phyloP scores from a whole-genome alignment of 2,113 vertebrate genomes.

The Channa argus region DNA sequence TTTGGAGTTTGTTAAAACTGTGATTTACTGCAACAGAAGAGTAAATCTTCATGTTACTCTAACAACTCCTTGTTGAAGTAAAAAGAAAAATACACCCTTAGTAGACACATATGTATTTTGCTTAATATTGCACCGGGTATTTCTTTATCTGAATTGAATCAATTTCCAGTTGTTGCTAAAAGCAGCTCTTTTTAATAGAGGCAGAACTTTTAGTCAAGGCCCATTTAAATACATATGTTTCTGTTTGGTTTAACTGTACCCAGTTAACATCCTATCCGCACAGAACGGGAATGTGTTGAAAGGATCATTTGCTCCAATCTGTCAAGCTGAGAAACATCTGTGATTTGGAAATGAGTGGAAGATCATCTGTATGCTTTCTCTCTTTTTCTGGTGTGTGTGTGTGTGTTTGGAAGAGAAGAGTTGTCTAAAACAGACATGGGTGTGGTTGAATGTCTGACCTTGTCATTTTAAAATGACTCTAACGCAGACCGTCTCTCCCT shows the following conservation, averaged over 20 bases:
- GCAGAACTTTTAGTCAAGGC: slow-evolving; percentile 24
- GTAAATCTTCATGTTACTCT: no score
- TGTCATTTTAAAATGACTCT: slow-evolving; percentile 42
- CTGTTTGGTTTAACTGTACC: slow-evolving; percentile 35
- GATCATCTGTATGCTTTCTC: slow-evolving; percentile 7
- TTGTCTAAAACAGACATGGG: slow-evolving; percentile 41
- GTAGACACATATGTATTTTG: no score
- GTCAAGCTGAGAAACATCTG: slow-evolving; percentile 59
- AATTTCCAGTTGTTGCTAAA: neutral
- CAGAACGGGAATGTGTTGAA: slow-evolving; percentile 32
- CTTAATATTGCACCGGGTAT: no score
- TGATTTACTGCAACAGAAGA: no score
- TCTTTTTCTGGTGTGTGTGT: neutral
- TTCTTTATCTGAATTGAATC: neutral
- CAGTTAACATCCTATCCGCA: slow-evolving; percentile 12
- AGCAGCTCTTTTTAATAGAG: neutral
- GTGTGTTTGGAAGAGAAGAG: neutral
- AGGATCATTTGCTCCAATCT: slow-evolving; percentile 54
- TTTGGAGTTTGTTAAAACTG: no score
- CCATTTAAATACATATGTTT: slow-evolving; percentile 50
- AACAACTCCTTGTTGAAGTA: no score
- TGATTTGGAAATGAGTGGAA: slow-evolving; percentile 8
- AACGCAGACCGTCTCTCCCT: slow-evolving; percentile 19
- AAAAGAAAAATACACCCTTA: no score
- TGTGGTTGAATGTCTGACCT: slow-evolving; percentile 46